phyloP scores from a whole-genome alignment of 2,113 vertebrate genomes.

The Podilymbus podiceps region DNA sequence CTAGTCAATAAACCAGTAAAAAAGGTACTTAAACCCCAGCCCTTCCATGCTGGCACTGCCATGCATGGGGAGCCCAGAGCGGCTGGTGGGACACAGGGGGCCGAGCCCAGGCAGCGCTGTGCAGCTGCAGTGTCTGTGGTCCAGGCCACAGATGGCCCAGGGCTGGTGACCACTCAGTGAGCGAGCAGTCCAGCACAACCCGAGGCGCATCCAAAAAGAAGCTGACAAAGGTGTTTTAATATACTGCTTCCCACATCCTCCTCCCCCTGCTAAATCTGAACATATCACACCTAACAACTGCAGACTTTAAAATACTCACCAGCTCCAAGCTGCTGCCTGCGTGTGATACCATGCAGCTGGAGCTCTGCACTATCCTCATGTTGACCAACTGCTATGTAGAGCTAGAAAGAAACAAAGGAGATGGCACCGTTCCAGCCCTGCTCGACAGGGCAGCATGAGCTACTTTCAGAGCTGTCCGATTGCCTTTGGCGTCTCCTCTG shows the following conservation, averaged over 20 bases:
- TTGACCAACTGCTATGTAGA: background rate
- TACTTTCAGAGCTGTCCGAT: background rate
- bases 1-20: background rate
- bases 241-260: background rate
- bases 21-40: background rate
- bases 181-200: background rate
- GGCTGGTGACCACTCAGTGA: background rate
- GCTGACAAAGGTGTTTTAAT: background rate
- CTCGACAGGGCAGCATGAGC: background rate
- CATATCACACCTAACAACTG: background rate
- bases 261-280: background rate
- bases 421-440: background rate
- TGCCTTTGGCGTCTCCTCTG: background rate
- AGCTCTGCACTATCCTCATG: background rate
- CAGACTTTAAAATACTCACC: background rate
- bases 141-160: accelerated
- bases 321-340: background rate
- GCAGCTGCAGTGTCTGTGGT: background rate
- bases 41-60: background rate
- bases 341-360: background rate
- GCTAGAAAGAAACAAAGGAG: background rate
- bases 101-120: background rate
- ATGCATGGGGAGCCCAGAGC: background rate
- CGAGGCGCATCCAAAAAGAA: background rate
- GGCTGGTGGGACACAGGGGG: background rate